Base-by-base conservation (phyloP, 2,797 vertebrate genomes). In the Lacerta bilineata region DNA sequence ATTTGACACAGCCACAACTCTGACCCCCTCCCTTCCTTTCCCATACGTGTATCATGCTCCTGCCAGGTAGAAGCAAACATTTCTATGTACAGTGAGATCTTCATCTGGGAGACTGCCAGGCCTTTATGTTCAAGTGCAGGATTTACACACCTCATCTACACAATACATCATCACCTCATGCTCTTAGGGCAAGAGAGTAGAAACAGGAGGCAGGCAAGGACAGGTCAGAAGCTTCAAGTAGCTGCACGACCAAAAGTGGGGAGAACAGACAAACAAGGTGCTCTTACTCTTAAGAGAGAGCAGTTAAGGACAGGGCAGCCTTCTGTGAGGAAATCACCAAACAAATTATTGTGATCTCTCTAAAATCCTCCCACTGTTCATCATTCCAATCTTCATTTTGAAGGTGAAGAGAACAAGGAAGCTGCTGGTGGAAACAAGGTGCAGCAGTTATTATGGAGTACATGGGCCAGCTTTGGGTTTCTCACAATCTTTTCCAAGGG, bases 171-270 rank as follows among this genome's bases (percentile, higher is more conserved):
- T 66, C 39, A 78, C 13, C 64, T 78, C 80, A 50, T 71, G 66
- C 46, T 59, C 27, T 66, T 29, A 84, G 74, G 46, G 29, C 13
- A 71, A 33, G 36, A 69, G 20, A 78, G 6, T 55, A 46, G 64
- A 78, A 84, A 39, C 8, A 55, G 46, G 27, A 88, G 81, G 20
- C 87, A 88, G 36, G 81, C 46, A 72, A 41, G 46, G 66, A 55
- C 81, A 84, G 81, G 46, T 5, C 36, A 27, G 64, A 71, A 46
- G 29, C 71, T 43, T 66, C 87, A 71, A 84, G 75, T 61, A 78
- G 25, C 33, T 71, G 46, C 81, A 41, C 71, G 81, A 68, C 33
- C 46, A 79, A 69, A 84, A 79, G 66, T 71, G 33, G 46, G 9
- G 64, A 72, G 50, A 5, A 23, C 80, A 77, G n/a, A 55, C 25